phyloP scores from a whole-genome alignment of 2,888 invertebrate species.

The Sturmia bella region DNA sequence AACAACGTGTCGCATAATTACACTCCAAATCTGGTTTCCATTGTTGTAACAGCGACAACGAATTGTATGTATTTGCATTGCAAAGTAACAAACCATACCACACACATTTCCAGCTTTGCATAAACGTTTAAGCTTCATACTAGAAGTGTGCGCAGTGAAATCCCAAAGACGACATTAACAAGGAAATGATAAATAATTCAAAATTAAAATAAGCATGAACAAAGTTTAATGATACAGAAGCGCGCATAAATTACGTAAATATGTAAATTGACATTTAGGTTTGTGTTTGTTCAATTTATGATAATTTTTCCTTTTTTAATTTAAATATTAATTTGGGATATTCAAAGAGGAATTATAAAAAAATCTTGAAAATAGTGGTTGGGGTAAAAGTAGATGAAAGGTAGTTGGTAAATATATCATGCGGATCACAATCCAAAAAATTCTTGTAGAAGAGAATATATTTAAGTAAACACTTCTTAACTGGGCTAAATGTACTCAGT shows the following conservation, averaged over 20 bases:
- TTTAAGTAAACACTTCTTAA: too few species aligned
- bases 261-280: conserved; percentile 71
- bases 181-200: conserved; percentile 40
- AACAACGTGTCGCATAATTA: too few species aligned
- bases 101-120: background rate
- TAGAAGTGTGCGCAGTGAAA: background rate
- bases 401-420: too few species aligned
- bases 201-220: conserved; percentile 59
- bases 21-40: background rate
- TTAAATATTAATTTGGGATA: conserved; percentile 9
- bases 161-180: conserved; percentile 25
- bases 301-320: conserved; percentile 15
- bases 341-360: background rate
- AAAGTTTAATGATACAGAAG: conserved; percentile 69
- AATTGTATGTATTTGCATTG: background rate
- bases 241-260: conserved; percentile 78
- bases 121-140: conserved; percentile 16
- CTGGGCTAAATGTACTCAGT: too few species aligned
- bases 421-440: too few species aligned
- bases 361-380: too few species aligned
- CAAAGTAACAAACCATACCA: background rate
- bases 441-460: too few species aligned
- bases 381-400: too few species aligned
- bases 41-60: background rate
- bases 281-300: conserved; percentile 33